Conservation (phyloP, 2,888 invertebrate species). For the Pediacus dermestoides region DNA sequence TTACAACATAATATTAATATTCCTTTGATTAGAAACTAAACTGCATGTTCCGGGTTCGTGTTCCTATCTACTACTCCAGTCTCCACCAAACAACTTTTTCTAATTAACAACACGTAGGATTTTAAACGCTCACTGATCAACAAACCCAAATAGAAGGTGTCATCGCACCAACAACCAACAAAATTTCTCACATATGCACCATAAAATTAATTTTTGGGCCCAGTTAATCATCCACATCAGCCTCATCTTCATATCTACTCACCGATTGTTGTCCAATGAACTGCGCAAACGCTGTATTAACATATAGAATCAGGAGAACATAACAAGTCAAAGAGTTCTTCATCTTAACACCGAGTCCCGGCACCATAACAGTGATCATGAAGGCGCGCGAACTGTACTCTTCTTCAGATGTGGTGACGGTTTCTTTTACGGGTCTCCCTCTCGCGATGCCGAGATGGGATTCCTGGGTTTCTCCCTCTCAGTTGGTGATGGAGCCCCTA, state of each 20-base stretch:
- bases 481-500: no score
- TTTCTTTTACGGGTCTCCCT: conserved; percentile 5
- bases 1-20: no score
- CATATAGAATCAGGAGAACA: conserved; percentile 30
- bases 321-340: not conserved
- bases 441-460: not conserved
- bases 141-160: no score
- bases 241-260: conserved; percentile 22
- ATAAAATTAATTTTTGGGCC: no score
- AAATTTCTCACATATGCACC: no score
- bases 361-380: conserved; percentile 3
- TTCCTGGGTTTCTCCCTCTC: not conserved
- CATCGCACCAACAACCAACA: no score
- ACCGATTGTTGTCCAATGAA: conserved; percentile 38
- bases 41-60: no score
- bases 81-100: no score
- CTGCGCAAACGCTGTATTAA: conserved; percentile 37
- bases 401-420: conserved; percentile 1
- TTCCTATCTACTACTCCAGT: no score
- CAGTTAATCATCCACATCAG: conserved; percentile 10
- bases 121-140: no score
- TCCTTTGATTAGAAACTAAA: no score
- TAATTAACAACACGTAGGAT: no score
- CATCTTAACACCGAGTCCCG: not conserved
- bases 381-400: conserved; percentile 5